Conservation (phyloP, 2,113 vertebrate genomes). For the Turdus rufiventris region DNA sequence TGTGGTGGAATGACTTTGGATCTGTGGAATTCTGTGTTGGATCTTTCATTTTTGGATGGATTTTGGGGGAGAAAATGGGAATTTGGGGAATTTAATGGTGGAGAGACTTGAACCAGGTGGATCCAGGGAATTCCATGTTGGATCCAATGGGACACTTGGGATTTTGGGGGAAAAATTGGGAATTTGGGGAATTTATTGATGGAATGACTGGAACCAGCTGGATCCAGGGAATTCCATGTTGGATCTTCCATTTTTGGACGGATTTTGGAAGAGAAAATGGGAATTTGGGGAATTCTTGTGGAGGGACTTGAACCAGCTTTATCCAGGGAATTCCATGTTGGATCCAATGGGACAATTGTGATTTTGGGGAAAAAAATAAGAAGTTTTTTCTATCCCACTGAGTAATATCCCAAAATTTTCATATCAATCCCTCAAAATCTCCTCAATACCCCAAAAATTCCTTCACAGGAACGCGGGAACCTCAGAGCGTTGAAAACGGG, state of each 20-base stretch:
- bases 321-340: neutral
- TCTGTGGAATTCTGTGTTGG: neutral
- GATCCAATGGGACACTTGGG: no score
- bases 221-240: neutral
- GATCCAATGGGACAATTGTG: neutral
- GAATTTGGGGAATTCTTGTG: neutral
- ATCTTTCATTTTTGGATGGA: neutral
- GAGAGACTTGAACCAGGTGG: accelerated
- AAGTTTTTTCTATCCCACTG: accelerated
- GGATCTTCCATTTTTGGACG: neutral
- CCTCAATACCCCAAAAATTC: accelerated
- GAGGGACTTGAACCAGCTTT: accelerated
- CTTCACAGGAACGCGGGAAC: neutral
- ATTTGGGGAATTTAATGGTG: neutral
- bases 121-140: neutral
- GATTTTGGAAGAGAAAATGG: neutral
- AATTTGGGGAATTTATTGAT: neutral
- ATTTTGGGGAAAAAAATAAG: neutral
- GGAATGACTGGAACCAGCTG: neutral
- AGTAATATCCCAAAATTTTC: neutral
- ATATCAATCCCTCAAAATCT: accelerated
- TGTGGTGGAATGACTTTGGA: neutral
- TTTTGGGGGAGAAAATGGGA: neutral
- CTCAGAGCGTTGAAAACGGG: no score
- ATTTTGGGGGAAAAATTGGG: neutral